These are phyloP conservation scores for Phaedon cochleariae DNA, from an alignment of 2,888 invertebrate genomes.

Conservation along the genomic window DNA sequence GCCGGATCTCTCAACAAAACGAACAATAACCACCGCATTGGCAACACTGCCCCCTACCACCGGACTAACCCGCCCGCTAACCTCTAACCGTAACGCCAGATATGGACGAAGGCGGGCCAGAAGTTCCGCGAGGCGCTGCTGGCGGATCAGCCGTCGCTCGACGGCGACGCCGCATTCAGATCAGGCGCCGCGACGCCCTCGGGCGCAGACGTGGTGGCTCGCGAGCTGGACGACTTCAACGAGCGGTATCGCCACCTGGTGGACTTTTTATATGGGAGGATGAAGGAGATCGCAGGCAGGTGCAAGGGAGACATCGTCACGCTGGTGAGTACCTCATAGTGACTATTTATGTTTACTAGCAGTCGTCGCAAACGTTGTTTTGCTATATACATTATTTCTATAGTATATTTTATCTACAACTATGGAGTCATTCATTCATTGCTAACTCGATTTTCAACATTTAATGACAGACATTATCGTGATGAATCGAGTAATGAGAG, in stretches of 20 bases:
- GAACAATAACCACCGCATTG: too few species aligned
- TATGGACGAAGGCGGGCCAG: constrained; percentile 85
- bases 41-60: too few species aligned
- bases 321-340: constrained; percentile 83
- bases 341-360: constrained; percentile 20
- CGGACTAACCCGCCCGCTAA: constrained; percentile 63
- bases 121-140: constrained; percentile 85
- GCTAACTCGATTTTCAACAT: too few species aligned
- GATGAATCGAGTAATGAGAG: too few species aligned
- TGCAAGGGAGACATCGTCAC: constrained; percentile 79
- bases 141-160: constrained; percentile 83
- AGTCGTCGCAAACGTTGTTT: too few species aligned
- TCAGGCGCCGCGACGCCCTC: constrained; percentile 57
- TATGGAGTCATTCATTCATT: too few species aligned
- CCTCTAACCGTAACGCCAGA: constrained; percentile 70
- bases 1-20: too few species aligned
- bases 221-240: constrained; percentile 84
- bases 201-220: constrained; percentile 79
- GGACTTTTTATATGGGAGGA: constrained; percentile 73
- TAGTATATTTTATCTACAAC: too few species aligned
- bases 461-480: too few species aligned
- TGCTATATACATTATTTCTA: too few species aligned
- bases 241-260: constrained; percentile 77
- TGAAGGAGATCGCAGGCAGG: constrained; percentile 73
- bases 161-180: constrained; percentile 63